A percentile compares a stretch with the other conserved stretches of the same genome.
phyloP scores from a whole-genome alignment of 1,140 invertebrate genomes.

The Heliothis subflexa region DNA sequence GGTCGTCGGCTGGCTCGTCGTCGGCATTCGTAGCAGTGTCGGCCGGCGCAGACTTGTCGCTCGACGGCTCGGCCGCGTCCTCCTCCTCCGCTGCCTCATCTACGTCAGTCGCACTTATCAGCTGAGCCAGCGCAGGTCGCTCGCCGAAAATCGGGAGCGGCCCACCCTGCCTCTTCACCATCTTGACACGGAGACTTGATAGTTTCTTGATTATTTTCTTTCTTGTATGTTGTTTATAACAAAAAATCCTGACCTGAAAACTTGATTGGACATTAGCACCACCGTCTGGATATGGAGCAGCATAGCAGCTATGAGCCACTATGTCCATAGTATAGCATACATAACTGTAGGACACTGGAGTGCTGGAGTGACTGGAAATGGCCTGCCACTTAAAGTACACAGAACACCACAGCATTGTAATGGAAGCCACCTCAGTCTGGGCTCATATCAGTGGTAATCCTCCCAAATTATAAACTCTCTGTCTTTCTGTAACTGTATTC shows the following conservation, averaged over 20 bases:
- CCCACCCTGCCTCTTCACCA: conserved; percentile 69
- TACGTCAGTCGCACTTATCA: conserved; percentile 76
- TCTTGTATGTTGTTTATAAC: conserved; percentile 59
- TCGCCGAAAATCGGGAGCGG: conserved; percentile 64
- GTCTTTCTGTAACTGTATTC: conserved; percentile 34
- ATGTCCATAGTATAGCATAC: conserved; percentile 64
- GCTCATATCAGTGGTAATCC: conserved; percentile 38
- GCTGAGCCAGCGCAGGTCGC: conserved; percentile 75
- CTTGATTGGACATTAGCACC: conserved; percentile 85
- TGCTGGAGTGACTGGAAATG: conserved; percentile 41
- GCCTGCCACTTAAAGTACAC: conserved; percentile 32
- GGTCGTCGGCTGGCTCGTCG: conserved; percentile 64
- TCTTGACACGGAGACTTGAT: conserved; percentile 49
- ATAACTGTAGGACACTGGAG: conserved; percentile 62
- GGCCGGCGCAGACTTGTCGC: conserved; percentile 58
- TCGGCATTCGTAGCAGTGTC: conserved; percentile 59
- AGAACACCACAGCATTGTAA: conserved; percentile 41
- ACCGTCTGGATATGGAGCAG: conserved; percentile 69
- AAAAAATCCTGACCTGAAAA: conserved; percentile 83
- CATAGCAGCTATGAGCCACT: conserved; percentile 59
- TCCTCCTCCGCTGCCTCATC: conserved; percentile 70
- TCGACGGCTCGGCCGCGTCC: conserved; percentile 60
- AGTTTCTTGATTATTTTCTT: conserved; percentile 52
- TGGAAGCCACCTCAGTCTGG: conserved; percentile 33
- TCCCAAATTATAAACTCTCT: conserved; percentile 18